phyloP scores from a whole-genome alignment of 2,888 invertebrate species.

The Megaustenia siamemsis region DNA sequence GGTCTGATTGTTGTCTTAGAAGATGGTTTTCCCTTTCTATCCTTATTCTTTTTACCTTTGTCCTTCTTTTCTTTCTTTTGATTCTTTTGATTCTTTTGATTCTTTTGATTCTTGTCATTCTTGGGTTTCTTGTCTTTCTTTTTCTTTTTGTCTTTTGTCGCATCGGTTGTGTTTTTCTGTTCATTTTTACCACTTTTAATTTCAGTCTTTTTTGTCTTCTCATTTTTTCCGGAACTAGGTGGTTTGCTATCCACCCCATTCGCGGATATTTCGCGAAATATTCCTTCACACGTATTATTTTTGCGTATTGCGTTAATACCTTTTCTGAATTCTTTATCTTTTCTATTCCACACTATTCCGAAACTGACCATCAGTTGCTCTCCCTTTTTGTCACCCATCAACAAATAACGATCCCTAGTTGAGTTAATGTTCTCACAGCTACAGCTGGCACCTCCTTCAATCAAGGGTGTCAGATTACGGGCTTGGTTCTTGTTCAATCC shows the following conservation, averaged over 20 bases:
- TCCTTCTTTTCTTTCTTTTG: no score
- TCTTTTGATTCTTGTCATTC: no score
- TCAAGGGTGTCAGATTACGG: constrained; percentile 55
- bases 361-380: constrained; percentile 59
- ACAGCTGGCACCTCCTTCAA: constrained; percentile 59
- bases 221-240: constrained; percentile 9
- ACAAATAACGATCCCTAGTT: constrained; percentile 56
- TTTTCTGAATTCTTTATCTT: constrained; percentile 58
- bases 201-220: constrained; percentile 44
- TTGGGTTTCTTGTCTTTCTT: no score
- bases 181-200: constrained; percentile 40
- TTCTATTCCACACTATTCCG: constrained; percentile 58
- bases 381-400: constrained; percentile 61
- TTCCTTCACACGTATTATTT: constrained; percentile 60
- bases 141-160: no score
- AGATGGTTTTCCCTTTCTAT: constrained; percentile 30
- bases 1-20: not conserved
- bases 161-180: constrained; percentile 26
- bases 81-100: no score
- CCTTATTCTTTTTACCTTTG: no score
- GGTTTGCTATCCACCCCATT: constrained; percentile 27
- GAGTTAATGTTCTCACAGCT: constrained; percentile 58
- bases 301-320: constrained; percentile 63
- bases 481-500: constrained; percentile 56
- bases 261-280: constrained; percentile 39